phyloP scores from a whole-genome alignment of 2,888 invertebrate species.

The Antitype chi region DNA sequence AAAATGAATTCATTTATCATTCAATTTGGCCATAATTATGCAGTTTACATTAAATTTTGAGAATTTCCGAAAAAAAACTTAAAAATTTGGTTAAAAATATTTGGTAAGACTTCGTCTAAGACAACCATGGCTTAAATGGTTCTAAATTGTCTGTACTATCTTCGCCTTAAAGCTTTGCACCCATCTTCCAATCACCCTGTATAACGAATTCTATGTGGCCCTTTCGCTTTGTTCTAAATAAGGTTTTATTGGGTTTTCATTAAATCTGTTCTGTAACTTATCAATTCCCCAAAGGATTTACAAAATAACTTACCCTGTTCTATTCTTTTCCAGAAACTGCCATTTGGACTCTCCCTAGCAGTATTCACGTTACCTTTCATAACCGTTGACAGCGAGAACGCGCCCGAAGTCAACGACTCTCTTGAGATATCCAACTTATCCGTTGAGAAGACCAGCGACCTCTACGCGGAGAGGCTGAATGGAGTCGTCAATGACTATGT shows the following conservation, averaged over 20 bases:
- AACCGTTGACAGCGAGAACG: conserved; percentile 70
- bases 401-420: conserved; percentile 67
- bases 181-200: no score
- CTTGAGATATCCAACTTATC: conserved; percentile 65
- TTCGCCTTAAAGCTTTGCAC: no score
- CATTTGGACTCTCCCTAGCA: conserved; percentile 71
- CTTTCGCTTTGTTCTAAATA: no score
- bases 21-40: no score
- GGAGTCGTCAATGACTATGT: conserved; percentile 77
- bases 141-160: no score
- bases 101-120: no score
- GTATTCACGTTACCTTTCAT: conserved; percentile 73
- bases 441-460: conserved; percentile 67
- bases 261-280: neutral
- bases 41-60: no score
- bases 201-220: no score
- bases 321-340: conserved; percentile 70
- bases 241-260: neutral
- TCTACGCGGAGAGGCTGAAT: conserved; percentile 74
- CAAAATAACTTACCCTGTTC: neutral
- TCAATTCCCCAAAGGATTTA: neutral
- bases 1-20: no score
- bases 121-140: no score
- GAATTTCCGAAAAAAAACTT: no score
- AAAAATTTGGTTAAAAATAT: no score